Base-by-base conservation (phyloP, 2,113 vertebrate species). In the Sphyrna mokarran region DNA sequence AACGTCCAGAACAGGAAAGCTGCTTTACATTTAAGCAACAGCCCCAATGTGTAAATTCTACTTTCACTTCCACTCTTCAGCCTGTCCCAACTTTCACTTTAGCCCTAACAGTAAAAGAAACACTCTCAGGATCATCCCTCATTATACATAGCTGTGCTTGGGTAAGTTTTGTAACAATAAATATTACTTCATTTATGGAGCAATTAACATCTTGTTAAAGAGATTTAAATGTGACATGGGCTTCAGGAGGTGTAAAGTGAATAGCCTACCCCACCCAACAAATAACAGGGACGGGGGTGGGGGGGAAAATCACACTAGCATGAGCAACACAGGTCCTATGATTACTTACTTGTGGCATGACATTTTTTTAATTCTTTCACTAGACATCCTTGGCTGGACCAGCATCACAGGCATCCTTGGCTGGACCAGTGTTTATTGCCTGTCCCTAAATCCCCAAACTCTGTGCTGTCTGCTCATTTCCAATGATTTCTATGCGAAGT, bases 11-110 rank as follows among this genome's bases (percentile, higher is more conserved):
- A 37, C n/a, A n/a, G 61, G 89, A 40, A 66, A 18, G 61, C 89
- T 63, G 87, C 58, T 29, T 37, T 37, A 61, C 66, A 9, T 16
- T 66, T 18, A 66, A 66, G 14, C 61, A n/a, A 18, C 89, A 68
- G 33, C 37, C 1, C n/a, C 22, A 68, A 93, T 1, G 14, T 66
- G 18, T n/a, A 66, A 76, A 0, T 63, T 91, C 6, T 91, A 91
- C 89, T 93, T 93, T 93, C 89, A 66, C 89, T 93, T 93, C 89
- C 61, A 93, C 89, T 22, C 33, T n/a, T 4, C 48, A 58, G 58
- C 29, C 9, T 61, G 5, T 66, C 16, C 22, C 37, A 66, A 66
- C 33, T 93, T 93, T 93, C 89, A 61, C 61, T 93, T 93, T 93
- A 66, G 33, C 16, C 61, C 61, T 63, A 5, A 54, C 22, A 23